Conservation (phyloP, 1,140 invertebrate genomes). For the Drosophila chauvacae region DNA sequence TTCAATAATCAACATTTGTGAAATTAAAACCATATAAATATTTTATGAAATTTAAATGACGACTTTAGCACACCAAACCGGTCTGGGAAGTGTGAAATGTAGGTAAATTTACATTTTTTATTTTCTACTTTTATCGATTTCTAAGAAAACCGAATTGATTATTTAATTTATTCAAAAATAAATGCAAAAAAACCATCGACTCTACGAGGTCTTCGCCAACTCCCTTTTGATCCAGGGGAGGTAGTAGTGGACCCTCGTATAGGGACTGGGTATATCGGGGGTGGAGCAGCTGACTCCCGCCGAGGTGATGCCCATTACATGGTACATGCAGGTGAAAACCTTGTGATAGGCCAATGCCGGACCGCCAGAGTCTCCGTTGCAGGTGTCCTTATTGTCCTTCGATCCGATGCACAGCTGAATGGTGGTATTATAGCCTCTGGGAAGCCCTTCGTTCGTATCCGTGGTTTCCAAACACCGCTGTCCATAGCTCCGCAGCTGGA, state of each 20-base stretch:
- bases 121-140: neutral
- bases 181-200: neutral
- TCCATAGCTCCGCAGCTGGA: constrained; percentile 75
- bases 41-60: neutral
- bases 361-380: constrained; percentile 81
- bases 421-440: constrained; percentile 84
- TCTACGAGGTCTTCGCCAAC: constrained; percentile 31
- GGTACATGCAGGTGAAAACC: constrained; percentile 65
- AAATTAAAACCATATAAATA: constrained; percentile 18
- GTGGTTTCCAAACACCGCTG: constrained; percentile 12
- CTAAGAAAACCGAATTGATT: neutral
- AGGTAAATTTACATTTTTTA: neutral
- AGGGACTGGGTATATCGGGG: constrained; percentile 60
- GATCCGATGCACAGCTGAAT: constrained; percentile 89
- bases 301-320: constrained; percentile 75
- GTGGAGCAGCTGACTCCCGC: constrained; percentile 61
- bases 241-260: constrained; percentile 69
- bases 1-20: neutral
- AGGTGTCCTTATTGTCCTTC: constrained; percentile 85
- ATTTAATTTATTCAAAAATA: neutral
- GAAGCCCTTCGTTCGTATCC: constrained; percentile 57
- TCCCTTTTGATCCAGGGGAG: constrained; percentile 72
- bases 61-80: constrained; percentile 7
- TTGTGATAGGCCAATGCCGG: constrained; percentile 69
- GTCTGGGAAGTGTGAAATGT: constrained; percentile 2